Evolutionary conservation across 2,113 vertebrate genomes (phyloP), one percentile per base, ranked within the genome.

Genomic region (Pontoporia blainvillei): DNA sequence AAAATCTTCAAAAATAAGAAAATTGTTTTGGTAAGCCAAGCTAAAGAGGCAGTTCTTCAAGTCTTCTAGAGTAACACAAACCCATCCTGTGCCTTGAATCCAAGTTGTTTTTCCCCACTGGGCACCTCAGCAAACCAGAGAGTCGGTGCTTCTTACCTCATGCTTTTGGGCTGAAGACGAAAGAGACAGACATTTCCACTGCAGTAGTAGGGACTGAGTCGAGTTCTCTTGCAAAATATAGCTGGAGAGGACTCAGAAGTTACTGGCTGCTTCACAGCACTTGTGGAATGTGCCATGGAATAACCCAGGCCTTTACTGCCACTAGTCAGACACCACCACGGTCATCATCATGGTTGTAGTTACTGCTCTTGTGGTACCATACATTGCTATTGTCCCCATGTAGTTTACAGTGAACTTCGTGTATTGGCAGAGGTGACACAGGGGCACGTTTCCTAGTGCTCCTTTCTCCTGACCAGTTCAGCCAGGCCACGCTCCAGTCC

Each of bases 281-380:
- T 72, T 29, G 36, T 23, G 46, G 36, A 21, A 82, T 23, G 21
- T 75, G 44, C 39, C 61, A 5, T 5, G 25, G 66, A 75, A 66
- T 27, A 36, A 76, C 5, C 7, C 4, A 13, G 49, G 18, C 31
- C 57, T 62, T 92, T 29, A 3, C 2, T 41, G 23, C 64, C 39
- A 34, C 10, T 57, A 6, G 11, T 14, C 34, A 39, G 52, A 39
- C 66, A 34, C 27, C 66, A 34, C 27, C 14, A 46, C 8, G 46
- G 14, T 7, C 46, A 1, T 54, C 57, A 39, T n/a, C 27, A 34
- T 14, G 0, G n/a, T 0, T 3, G 29, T 8, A 39, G 31, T 39
- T 34, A 62, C 20, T 54, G 44, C 54, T 71, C 23, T 34, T 52
- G 59, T 31, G 52, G 73, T 12, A 18, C 6, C 36, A 17, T 6